Evolutionary conservation across 2,113 vertebrate species (phyloP).

Genomic region (Chlamydotis undulata): DNA sequence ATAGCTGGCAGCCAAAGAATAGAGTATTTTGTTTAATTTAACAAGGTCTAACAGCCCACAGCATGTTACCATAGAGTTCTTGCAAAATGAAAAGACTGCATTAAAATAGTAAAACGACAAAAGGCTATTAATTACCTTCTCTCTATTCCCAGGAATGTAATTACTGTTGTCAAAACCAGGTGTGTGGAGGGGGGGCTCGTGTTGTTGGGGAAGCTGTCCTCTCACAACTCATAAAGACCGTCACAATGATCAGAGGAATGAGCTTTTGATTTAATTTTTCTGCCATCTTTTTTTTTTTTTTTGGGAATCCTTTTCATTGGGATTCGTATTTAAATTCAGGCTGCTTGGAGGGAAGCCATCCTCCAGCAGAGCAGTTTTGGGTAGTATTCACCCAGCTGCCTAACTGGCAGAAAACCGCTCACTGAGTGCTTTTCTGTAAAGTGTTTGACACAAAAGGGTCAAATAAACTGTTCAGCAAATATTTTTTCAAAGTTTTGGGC

Average conservation of each 20-base stretch:
- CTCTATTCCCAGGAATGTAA: slow-evolving; percentile 49
- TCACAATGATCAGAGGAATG: background rate
- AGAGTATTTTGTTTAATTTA: slow-evolving; percentile 71
- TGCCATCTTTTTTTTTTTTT: background rate
- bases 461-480: slow-evolving; percentile 63
- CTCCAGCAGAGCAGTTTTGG: slow-evolving; percentile 52
- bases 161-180: slow-evolving; percentile 64
- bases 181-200: background rate
- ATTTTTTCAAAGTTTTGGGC: slow-evolving; percentile 57
- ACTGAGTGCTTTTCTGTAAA: slow-evolving; percentile 6
- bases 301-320: slow-evolving; percentile 10
- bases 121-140: slow-evolving; percentile 61
- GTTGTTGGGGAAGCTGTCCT: slow-evolving; percentile 14
- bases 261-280: slow-evolving; percentile 28
- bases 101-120: slow-evolving; percentile 63
- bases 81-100: slow-evolving; percentile 50
- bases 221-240: background rate
- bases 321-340: slow-evolving; percentile 34
- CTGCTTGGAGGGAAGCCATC: slow-evolving; percentile 39
- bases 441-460: slow-evolving; percentile 49
- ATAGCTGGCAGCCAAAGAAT: slow-evolving; percentile 68
- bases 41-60: slow-evolving; percentile 66
- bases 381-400: slow-evolving; percentile 55
- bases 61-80: slow-evolving; percentile 48
- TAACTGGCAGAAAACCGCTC: slow-evolving; percentile 22